These are phyloP conservation scores for Chitala chitala DNA, from an alignment of 2,113 vertebrate genomes.

Conservation along the genomic window DNA sequence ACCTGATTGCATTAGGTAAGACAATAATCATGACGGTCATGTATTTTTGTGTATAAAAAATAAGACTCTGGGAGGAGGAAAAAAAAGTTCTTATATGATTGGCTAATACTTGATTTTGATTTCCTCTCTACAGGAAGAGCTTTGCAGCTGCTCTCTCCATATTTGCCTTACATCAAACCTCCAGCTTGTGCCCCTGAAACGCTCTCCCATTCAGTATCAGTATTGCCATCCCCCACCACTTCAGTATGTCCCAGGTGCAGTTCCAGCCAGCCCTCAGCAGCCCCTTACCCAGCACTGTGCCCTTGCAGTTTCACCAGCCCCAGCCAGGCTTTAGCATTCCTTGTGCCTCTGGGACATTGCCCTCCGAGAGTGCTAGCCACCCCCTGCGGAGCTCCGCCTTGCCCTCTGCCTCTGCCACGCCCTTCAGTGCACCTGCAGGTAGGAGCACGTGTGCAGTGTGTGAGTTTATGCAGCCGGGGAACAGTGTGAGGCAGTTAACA, in stretches of 20 bases:
- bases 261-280: conserved; percentile 76
- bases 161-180: background rate
- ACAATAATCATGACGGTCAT: background rate
- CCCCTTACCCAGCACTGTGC: conserved; percentile 69
- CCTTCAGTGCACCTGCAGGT: conserved; percentile 85
- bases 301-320: conserved; percentile 53
- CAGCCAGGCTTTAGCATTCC: conserved; percentile 87
- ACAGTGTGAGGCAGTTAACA: too few relatives aligned
- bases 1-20: background rate
- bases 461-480: background rate
- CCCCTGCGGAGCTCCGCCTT: conserved; percentile 86
- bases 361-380: conserved; percentile 91
- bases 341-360: conserved; percentile 74
- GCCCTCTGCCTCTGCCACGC: conserved; percentile 82
- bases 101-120: background rate
- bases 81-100: background rate
- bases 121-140: conserved; percentile 58
- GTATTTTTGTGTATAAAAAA: background rate
- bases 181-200: background rate
- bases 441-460: background rate
- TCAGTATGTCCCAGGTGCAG: conserved; percentile 89
- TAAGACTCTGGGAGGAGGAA: background rate
- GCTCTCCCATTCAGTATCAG: conserved; percentile 30
- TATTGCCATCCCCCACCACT: conserved; percentile 45
- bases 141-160: conserved; percentile 58